These are phyloP conservation scores for Melospiza melodia DNA, from an alignment of 2,113 vertebrate species.

Conservation along the genomic window DNA sequence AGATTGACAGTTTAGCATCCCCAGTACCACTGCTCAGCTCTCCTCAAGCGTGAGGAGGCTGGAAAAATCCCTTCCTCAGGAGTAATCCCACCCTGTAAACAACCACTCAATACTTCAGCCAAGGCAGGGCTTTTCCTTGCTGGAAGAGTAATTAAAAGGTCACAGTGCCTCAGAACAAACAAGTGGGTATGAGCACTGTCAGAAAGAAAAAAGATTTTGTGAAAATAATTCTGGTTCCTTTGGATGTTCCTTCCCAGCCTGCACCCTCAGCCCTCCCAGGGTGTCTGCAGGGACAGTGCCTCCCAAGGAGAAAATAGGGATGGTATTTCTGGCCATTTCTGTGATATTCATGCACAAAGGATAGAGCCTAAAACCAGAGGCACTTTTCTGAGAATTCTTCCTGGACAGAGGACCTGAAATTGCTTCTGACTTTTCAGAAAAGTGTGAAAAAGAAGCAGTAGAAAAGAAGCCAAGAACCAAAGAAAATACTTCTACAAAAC, in stretches of 20 bases:
- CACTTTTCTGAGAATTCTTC: not conserved
- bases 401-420: not conserved
- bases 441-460: not conserved
- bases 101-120: not conserved
- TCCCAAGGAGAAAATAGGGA: not conserved
- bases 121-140: not conserved
- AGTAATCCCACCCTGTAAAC: not conserved
- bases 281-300: not conserved
- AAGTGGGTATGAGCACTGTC: not conserved
- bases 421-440: not conserved
- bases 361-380: not conserved
- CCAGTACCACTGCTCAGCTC: not conserved
- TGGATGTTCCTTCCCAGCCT: not conserved
- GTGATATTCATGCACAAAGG: not conserved
- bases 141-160: not conserved
- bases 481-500: not conserved
- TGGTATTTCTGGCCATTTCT: not conserved
- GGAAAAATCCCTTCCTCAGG: not conserved
- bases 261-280: not conserved
- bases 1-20: not conserved
- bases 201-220: not conserved
- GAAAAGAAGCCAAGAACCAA: not conserved
- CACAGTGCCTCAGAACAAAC: not conserved
- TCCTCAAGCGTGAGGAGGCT: not conserved
- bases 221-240: not conserved